Evolutionary conservation across 2,113 vertebrate species (phyloP), one percentile per base, ranked within the genome.

Genomic region (Sakesphorus luctuosus): DNA sequence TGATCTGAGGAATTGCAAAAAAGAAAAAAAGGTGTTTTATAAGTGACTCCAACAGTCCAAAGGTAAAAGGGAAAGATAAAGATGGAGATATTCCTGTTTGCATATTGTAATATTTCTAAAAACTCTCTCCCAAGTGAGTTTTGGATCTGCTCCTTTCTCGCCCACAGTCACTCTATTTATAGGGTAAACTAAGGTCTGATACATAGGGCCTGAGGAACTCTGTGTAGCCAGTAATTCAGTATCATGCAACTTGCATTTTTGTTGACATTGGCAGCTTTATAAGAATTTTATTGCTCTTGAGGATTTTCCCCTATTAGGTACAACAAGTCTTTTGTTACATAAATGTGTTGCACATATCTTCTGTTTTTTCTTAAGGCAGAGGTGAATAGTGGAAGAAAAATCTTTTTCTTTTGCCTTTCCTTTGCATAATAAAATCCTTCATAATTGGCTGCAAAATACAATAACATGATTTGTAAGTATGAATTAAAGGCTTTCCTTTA

Each of bases 351-450:
- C 23, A 52, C 56, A 35, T 36, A 67, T 78, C 63, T 88, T 7
- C 28, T 77, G 12, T 0, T 78, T 84, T 87, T 88, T 77, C 52
- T 50, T 78, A 74, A 81, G 72, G 43, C 52, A 77, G 66, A 88
- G 50, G 21, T 76, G n/a, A 88, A 77, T 38, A 89, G 35, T 81
- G 73, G 61, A 89, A 89, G 38, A 90, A 84, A 86, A 86, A 46
- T 87, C 38, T 79, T 68, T 78, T 78, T 50, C 40, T 36, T 82
- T 65, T 85, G 26, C 21, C 55, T 72, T 93, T 90, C 20, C 26
- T 93, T 84, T 82, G 24, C 67, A 43, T 76, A 88, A 92, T 58
- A 76, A 93, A 95, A 87, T 89, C 20, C 38, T 81, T 87, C 49
- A 55, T 74, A 78, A 79, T 75, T 84, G 40, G 25, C 69, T 49